Evolutionary conservation across 92 coral and sea anemone genomes (phyloP).

Genomic region (Zoanthus sociatus): DNA sequence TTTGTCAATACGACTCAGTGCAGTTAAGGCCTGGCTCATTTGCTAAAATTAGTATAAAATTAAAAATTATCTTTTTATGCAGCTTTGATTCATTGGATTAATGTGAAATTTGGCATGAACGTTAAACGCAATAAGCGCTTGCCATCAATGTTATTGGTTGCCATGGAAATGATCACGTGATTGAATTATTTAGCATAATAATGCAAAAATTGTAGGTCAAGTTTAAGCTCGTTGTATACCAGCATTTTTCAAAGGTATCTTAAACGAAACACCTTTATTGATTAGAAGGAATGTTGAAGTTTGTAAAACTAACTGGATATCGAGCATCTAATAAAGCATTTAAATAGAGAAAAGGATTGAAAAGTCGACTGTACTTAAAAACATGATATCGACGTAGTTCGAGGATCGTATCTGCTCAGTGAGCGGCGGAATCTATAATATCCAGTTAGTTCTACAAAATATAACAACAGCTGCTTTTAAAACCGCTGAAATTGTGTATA

Average conservation of each 20-base stretch:
- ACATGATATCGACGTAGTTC: conserved; percentile 14
- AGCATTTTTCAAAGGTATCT: not conserved
- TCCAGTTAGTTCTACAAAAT: conserved; percentile 19
- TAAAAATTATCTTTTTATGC: not conserved
- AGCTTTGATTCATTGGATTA: not conserved
- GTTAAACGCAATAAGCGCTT: conserved; percentile 1
- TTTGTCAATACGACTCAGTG: not conserved
- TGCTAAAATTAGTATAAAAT: not conserved
- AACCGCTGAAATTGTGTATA: conserved; percentile 9
- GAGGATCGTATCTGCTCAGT: conserved; percentile 20
- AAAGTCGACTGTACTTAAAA: not conserved
- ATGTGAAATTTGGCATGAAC: not conserved
- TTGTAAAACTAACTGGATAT: conserved; percentile 24
- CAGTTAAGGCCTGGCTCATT: not conserved
- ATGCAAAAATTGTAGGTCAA: not conserved
- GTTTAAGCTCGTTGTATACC: conserved; percentile 2
- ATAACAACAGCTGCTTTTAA: conserved; percentile 10
- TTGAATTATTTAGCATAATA: conserved; percentile 5
- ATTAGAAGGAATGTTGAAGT: conserved; percentile 9
- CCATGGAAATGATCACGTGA: conserved; percentile 5
- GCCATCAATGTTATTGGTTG: not conserved
- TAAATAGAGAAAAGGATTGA: conserved; percentile 9
- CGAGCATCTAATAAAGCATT: conserved; percentile 14
- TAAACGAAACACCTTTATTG: not conserved
- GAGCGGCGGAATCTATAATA: conserved; percentile 2